Evolutionary conservation across 2,797 vertebrate species (phyloP), one percentile per base, ranked within the genome.

Genomic region (Trachurus trachurus): DNA sequence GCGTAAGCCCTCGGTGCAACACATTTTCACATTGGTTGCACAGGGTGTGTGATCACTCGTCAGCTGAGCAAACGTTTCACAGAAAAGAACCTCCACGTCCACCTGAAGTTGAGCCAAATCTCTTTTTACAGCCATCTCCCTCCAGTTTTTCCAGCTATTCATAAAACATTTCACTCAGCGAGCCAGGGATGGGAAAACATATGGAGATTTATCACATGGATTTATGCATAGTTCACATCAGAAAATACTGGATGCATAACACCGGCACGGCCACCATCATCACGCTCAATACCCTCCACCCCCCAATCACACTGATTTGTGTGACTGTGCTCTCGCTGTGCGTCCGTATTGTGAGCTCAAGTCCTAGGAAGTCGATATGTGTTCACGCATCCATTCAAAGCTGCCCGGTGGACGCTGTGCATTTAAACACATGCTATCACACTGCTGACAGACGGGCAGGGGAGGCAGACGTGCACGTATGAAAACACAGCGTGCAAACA

Each of bases 401-500:
- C 49, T 80, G 76, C 69, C 69, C 73, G 66, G 71, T 21, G 34
- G 77, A 82, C 9, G 72, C 72, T 76, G 78, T 64, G 70, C 47
- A 42, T 82, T 77, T 76, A 72, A 87, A 75, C 39, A 52, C 74
- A 67, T 16, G 50, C 74, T 76, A 69, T 78, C 69, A 80, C 67
- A 78, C 13, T 26, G 7, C 63, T 64, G 64, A 50, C 76, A 65
- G 73, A 59, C 45, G 9, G 56, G 58, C 45, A 13, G 58, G 37
- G 37, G 59, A 59, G 12, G 70, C 74, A 26, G 52, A 66, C 50
- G 1, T 58, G 71, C 63, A 56, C 6, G 47, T 64, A 19, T 74
- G 45, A 61, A 78, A 66, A 49, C 80, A 37, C 83, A 81, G 74
- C 67, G 54, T 56, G 69, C 15, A 0, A 11, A 0, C 34, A 37